Conservation (phyloP, 1,140 invertebrate genomes). For the Lethrus apterus region DNA sequence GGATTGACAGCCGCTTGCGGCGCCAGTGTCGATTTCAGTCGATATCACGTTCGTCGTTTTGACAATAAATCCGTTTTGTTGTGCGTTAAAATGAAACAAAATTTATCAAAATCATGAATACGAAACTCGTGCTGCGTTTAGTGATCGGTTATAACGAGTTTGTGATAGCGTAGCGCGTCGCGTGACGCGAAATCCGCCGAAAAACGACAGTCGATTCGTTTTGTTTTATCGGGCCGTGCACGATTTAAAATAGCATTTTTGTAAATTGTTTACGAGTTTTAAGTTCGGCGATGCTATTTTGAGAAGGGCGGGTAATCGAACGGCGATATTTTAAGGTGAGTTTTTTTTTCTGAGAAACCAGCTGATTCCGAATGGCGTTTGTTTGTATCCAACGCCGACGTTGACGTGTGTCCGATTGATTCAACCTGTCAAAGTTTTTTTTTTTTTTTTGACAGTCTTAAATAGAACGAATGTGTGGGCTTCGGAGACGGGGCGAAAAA, state of each 20-base stretch:
- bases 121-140: background rate
- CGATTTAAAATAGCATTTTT: slow-evolving; percentile 4
- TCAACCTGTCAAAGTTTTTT: no score
- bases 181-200: background rate
- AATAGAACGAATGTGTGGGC: no score
- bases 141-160: slow-evolving; percentile 4
- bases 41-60: slow-evolving; percentile 32
- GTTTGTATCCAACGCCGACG: no score
- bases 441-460: no score
- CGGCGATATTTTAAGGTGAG: no score
- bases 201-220: slow-evolving; percentile 1
- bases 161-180: slow-evolving; percentile 7
- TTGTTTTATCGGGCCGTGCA: slow-evolving; percentile 1
- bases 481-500: no score
- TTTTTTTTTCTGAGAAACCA: no score
- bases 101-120: slow-evolving; percentile 4
- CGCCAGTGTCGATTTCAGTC: slow-evolving; percentile 30
- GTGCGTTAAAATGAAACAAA: slow-evolving; percentile 19
- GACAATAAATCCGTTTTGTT: slow-evolving; percentile 36
- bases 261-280: slow-evolving; percentile 3
- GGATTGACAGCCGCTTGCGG: slow-evolving; percentile 4
- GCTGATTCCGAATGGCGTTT: no score
- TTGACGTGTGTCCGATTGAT: no score
- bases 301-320: no score
- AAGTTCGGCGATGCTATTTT: background rate